Evolutionary conservation across 1,140 invertebrate species (phyloP).

Genomic region (Hycleus cichorii): DNA sequence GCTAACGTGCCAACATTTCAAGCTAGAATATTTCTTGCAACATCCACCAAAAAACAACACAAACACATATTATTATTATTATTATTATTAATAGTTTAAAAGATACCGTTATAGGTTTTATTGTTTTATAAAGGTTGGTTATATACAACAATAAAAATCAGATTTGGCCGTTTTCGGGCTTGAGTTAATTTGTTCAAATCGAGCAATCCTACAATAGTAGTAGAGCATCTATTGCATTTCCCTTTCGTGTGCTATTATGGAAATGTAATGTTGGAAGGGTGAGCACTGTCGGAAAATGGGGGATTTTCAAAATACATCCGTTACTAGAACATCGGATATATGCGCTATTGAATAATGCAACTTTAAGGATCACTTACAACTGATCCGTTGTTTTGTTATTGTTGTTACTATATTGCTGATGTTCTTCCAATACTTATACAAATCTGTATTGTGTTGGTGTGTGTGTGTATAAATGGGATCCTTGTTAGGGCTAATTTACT

Average conservation of each 20-base stretch:
- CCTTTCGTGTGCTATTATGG: conserved; percentile 15
- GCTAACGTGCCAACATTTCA: conserved; percentile 32
- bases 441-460: too few relatives aligned
- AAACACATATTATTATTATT: too few relatives aligned
- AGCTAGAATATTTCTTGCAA: conserved; percentile 6
- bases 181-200: conserved; percentile 4
- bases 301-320: conserved; percentile 15
- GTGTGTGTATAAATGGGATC: too few relatives aligned
- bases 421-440: too few relatives aligned
- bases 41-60: background rate
- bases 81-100: conserved; percentile 11
- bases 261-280: conserved; percentile 13
- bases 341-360: conserved; percentile 5
- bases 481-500: conserved; percentile 35
- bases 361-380: too few relatives aligned
- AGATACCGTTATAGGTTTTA: conserved; percentile 11
- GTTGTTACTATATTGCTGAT: too few relatives aligned
- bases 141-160: conserved; percentile 12
- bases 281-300: conserved; percentile 15
- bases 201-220: conserved; percentile 1
- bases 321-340: conserved; percentile 10
- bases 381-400: too few relatives aligned
- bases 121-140: background rate
- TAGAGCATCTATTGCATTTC: conserved; percentile 8
- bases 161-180: conserved; percentile 6